Conservation (phyloP, 37 sponge, comb jelly and placozoan genomes). For the Beroe ovata region DNA sequence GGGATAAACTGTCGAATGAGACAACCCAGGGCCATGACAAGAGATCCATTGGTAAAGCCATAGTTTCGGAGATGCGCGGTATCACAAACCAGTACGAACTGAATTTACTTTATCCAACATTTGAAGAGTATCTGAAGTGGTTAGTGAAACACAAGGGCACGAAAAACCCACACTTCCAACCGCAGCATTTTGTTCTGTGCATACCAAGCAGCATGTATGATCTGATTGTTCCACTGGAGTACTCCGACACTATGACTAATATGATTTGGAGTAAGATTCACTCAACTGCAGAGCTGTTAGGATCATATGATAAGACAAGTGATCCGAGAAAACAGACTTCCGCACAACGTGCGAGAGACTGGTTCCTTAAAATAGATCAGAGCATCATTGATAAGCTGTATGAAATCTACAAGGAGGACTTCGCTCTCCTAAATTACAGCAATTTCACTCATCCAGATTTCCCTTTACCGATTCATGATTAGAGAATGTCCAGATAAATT, state of each 20-base stretch:
- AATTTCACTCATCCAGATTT: constrained; percentile 60
- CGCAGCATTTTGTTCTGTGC: constrained; percentile 7
- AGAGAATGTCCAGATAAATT: no score
- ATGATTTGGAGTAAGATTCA: constrained; percentile 3
- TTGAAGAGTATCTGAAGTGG: constrained; percentile 41
- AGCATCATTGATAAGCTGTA: constrained; percentile 3
- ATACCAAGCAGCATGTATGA: background rate
- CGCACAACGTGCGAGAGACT: background rate
- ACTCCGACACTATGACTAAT: background rate
- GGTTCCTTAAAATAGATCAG: constrained; percentile 15
- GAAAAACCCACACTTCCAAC: background rate
- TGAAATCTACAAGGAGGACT: constrained; percentile 28
- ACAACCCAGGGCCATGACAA: background rate
- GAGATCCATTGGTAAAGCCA: background rate
- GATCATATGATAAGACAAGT: constrained; percentile 25
- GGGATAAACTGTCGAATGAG: constrained; percentile 16
- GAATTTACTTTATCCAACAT: constrained; percentile 5
- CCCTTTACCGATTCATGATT: constrained; percentile 46
- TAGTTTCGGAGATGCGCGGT: constrained; percentile 8
- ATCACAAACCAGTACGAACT: background rate
- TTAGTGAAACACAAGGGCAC: background rate
- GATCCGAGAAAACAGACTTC: constrained; percentile 41
- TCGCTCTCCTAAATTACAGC: background rate
- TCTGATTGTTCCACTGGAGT: constrained; percentile 35
- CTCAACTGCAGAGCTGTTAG: background rate